These are phyloP conservation scores for Phalacrocorax brasilianus DNA, from an alignment of 2,113 vertebrate species.

Conservation along the genomic window DNA sequence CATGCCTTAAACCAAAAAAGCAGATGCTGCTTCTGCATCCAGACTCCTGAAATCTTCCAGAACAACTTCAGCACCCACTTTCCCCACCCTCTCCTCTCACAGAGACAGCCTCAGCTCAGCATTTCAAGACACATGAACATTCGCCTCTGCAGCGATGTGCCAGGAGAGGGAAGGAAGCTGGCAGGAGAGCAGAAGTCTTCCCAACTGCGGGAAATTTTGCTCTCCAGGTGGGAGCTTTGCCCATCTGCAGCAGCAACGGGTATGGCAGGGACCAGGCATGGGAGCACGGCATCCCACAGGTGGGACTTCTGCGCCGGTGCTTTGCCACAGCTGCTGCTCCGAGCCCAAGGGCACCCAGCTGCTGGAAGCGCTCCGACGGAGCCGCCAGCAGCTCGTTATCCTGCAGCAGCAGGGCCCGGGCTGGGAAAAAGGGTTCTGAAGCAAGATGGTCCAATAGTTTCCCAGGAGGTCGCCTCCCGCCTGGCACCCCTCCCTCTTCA, in stretches of 20 bases:
- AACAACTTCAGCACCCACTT: neutral
- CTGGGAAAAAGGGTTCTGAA: neutral
- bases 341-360: neutral
- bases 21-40: neutral
- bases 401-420: neutral
- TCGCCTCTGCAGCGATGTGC: neutral
- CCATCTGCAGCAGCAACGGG: neutral
- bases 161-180: neutral
- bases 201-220: neutral
- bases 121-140: neutral
- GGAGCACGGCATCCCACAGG: neutral
- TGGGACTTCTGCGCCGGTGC: neutral
- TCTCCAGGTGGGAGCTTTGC: neutral
- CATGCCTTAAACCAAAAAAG: neutral
- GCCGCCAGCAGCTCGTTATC: neutral
- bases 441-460: neutral
- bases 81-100: neutral
- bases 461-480: neutral
- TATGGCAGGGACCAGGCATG: rapidly evolving
- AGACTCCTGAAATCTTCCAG: neutral
- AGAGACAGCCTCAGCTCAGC: neutral
- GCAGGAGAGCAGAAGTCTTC: neutral
- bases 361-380: neutral
- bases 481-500: neutral
- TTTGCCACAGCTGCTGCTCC: neutral